A percentile compares a stretch with the other conserved stretches of the same genome.
Evolutionary conservation across 2,113 vertebrate genomes (phyloP).

Genomic region (Emydocephalus ijimae): DNA sequence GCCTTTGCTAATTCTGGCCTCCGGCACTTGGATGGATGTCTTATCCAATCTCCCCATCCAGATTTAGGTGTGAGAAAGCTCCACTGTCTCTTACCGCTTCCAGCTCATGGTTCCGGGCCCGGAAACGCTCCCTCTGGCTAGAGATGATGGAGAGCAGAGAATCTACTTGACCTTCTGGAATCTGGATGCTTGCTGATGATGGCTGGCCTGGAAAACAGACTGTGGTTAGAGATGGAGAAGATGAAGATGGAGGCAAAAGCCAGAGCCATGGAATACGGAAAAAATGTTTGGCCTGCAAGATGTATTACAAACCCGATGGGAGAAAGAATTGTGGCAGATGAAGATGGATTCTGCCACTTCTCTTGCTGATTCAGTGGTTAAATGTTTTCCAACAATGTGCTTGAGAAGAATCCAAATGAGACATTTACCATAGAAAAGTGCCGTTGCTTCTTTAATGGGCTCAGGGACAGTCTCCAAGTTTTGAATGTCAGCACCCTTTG

Average conservation of each 20-base stretch:
- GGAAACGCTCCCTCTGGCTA: slow-evolving; percentile 94
- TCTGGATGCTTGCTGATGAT: background rate
- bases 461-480: slow-evolving; percentile 83
- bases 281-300: background rate
- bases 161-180: slow-evolving; percentile 90
- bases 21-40: background rate
- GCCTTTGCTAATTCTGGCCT: background rate
- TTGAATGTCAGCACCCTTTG: slow-evolving; percentile 64
- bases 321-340: background rate
- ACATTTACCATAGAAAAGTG: slow-evolving; percentile 82
- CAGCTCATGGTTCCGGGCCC: slow-evolving; percentile 91
- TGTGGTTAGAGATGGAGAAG: background rate
- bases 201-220: slow-evolving; percentile 52
- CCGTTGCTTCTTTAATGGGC: slow-evolving; percentile 92
- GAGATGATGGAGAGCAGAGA: slow-evolving; percentile 97
- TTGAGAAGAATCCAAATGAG: background rate
- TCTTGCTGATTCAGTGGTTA: background rate
- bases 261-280: background rate
- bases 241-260: background rate
- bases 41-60: background rate
- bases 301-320: background rate
- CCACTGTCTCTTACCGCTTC: slow-evolving; percentile 76
- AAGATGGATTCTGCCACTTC: background rate
- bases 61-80: background rate
- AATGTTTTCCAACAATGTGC: background rate